Percentiles rank a stretch among this genome's conserved stretches.
These are phyloP conservation scores for Ophiodon elongatus DNA, from an alignment of 2,113 vertebrate genomes.

Conservation along the genomic window DNA sequence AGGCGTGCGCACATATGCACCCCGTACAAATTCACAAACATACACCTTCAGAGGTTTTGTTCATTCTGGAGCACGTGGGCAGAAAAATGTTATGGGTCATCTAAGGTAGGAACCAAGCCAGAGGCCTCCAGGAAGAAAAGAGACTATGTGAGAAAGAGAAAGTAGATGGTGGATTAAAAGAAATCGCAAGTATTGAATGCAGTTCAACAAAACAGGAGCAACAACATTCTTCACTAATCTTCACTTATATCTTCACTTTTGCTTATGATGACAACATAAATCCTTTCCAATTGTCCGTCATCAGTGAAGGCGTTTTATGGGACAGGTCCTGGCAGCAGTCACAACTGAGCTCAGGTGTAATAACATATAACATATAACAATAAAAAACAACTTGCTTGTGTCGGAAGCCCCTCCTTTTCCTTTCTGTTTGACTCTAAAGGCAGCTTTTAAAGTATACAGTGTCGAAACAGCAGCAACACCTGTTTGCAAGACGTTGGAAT, in stretches of 20 bases:
- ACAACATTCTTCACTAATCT: not conserved
- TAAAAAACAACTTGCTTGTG: not conserved
- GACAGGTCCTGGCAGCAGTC: conserved; percentile 17
- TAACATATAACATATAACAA: conserved; percentile 33
- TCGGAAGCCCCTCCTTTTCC: conserved; percentile 23
- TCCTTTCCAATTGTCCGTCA: not conserved
- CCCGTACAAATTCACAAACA: conserved; percentile 20
- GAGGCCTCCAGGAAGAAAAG: conserved; percentile 27
- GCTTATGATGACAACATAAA: conserved; percentile 9
- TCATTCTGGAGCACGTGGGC: conserved; percentile 5
- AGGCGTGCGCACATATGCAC: conserved; percentile 13
- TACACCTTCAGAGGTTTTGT: conserved; percentile 44
- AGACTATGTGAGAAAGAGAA: conserved; percentile 6
- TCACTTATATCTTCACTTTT: not conserved
- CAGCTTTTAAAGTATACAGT: conserved; percentile 39
- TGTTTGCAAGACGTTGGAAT: conserved; percentile 57
- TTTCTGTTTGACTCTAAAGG: conserved; percentile 17
- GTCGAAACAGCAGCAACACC: conserved; percentile 58
- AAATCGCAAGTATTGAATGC: not conserved
- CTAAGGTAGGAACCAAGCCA: conserved; percentile 21
- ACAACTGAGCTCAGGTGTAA: conserved; percentile 18
- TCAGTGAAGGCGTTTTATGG: not conserved
- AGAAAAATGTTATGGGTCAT: conserved; percentile 50
- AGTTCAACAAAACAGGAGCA: conserved; percentile 5
- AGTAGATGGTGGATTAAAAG: not conserved